A percentile compares a stretch with the other conserved stretches of the same genome.
phyloP scores from a whole-genome alignment of 2,797 vertebrate genomes.

The Phoebastria nigripes region DNA sequence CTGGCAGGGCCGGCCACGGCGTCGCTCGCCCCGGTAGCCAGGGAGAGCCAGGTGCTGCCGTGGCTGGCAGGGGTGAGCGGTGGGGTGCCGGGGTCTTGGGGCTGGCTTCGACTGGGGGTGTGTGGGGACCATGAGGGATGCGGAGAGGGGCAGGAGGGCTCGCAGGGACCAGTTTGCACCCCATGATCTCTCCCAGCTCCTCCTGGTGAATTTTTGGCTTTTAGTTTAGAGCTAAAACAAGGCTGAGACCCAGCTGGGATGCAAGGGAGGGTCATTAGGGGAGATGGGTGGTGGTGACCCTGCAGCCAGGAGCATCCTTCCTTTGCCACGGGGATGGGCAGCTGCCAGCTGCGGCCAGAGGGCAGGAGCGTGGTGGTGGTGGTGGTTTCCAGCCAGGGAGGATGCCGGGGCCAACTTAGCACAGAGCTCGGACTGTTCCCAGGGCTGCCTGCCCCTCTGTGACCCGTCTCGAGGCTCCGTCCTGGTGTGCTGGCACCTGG shows the following conservation, averaged over 20 bases:
- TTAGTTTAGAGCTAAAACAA: neutral
- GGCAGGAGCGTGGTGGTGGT: neutral
- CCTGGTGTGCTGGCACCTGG: accelerated
- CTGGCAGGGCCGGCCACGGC: accelerated
- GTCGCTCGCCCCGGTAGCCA: accelerated
- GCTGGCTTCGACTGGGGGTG: neutral
- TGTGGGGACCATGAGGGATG: accelerated
- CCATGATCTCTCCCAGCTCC: accelerated
- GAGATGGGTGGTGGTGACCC: neutral
- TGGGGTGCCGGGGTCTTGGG: neutral
- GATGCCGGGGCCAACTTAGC: no score
- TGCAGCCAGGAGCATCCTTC: neutral
- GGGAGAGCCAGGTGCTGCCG: neutral
- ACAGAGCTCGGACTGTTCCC: neutral
- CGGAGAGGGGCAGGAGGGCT: neutral
- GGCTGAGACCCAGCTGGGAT: neutral
- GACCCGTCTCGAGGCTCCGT: accelerated
- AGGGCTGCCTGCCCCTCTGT: neutral
- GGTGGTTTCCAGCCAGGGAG: neutral
- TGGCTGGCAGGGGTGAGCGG: neutral
- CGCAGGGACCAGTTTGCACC: accelerated
- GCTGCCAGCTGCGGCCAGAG: neutral
- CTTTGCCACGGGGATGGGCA: accelerated
- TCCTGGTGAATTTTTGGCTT: neutral
- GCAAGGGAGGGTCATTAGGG: no score